A percentile compares a stretch with the other conserved stretches of the same genome.
Conservation (phyloP, 2,888 invertebrate species). For the Boloria euphrosyne region DNA sequence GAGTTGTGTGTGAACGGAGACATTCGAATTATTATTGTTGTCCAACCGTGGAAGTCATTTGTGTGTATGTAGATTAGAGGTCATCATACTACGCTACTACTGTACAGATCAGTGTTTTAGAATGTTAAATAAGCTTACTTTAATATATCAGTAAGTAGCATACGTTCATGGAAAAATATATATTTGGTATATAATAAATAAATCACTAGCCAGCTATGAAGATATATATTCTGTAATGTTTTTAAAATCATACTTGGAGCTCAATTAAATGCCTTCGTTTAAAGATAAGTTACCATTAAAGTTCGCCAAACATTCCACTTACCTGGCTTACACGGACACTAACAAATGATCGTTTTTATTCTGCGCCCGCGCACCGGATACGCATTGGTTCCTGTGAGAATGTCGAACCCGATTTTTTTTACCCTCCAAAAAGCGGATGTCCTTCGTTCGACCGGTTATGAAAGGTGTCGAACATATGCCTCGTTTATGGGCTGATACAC, state of each 20-base stretch:
- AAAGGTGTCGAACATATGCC: conserved; percentile 81
- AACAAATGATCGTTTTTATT: conserved; percentile 79
- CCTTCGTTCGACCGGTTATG: conserved; percentile 80
- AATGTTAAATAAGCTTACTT: not conserved
- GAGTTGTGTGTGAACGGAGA: conserved; percentile 39
- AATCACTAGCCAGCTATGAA: too few species aligned
- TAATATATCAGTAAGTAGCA: too few species aligned
- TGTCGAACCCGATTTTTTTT: conserved; percentile 74
- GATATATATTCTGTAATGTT: too few species aligned
- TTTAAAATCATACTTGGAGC: too few species aligned
- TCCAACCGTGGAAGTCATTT: conserved; percentile 77
- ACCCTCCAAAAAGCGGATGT: conserved; percentile 80
- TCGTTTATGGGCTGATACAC: conserved; percentile 58
- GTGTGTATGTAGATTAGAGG: conserved; percentile 78
- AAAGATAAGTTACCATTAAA: conserved; percentile 1
- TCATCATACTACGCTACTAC: conserved; percentile 67
- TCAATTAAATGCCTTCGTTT: too few species aligned
- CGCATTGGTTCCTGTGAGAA: conserved; percentile 80
- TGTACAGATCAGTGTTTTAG: conserved; percentile 45
- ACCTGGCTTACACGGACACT: conserved; percentile 66
- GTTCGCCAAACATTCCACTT: conserved; percentile 42
- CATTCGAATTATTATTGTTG: conserved; percentile 74
- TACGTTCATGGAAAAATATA: too few species aligned
- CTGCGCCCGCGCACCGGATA: conserved; percentile 78
- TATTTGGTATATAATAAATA: too few species aligned